Base-by-base conservation (phyloP, 2,113 vertebrate genomes). In the Ovibos moschatus region DNA sequence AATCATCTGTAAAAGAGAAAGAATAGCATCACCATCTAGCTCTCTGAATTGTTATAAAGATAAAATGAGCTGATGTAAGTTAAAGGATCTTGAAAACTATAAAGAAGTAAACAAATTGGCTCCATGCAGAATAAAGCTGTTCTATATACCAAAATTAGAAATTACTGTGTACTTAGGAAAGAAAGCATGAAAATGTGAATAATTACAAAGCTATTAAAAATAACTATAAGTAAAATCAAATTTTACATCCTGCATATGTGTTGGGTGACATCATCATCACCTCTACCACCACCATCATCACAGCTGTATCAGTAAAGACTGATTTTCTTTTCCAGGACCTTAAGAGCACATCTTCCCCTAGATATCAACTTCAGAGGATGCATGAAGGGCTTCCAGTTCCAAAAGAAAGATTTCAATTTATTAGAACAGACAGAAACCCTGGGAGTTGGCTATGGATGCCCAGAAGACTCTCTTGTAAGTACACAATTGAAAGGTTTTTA, bases 331-430 rank as follows among this genome's bases (percentile, higher is more conserved):
- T 96, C 90, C 97, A 98, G 95, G 95, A 98, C 97, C 55, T 87
- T 99, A 67, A 99, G 99, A 90, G 98, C 99, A 53, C 99, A 99
- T 96, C 98, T 99, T 93, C 98, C 99, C 47, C 98, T 99, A 94
- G 99, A 98, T 81, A 97, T 99, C 0, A 99, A 99, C 57, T 99
- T 99, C 98, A 99, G 98, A 98, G 99, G 99, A 71, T 99, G 99
- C 45, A 99, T 99, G 97, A 99, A 99, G 97, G 99, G 99, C 50
- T 99, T 99, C 98, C 99, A 99, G 98, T 99, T 99, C 98, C 99
- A 99, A 98, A 99, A 99, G 98, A 99, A 99, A 98, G 99, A 99
- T 98, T 99, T 99, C 98, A 99, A 99, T 98, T 98, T 99, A 88
- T 93, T 99, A 95, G 99, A 99, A 98, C 99, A 99, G 97, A 99